Percentiles rank a stretch among this genome's conserved stretches.
These are phyloP conservation scores for Channallabes apus DNA, from an alignment of 2,797 vertebrate species.

Conservation along the genomic window DNA sequence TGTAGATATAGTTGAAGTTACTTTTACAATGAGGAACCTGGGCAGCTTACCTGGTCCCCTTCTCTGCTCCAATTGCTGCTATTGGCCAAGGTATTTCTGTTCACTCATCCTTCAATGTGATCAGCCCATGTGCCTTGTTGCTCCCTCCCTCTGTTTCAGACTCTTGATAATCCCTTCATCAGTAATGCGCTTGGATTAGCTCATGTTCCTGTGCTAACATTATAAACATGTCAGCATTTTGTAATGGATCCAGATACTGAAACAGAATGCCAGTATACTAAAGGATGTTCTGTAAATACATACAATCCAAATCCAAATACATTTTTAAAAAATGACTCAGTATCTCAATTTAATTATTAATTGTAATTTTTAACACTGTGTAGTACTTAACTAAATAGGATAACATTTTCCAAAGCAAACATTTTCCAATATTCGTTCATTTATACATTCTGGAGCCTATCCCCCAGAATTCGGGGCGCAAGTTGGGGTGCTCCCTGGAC, in stretches of 20 bases:
- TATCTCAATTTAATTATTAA: not conserved
- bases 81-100: slow-evolving; percentile 71
- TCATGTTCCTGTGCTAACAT: slow-evolving; percentile 54
- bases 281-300: not conserved
- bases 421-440: too few relatives aligned
- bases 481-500: too few relatives aligned
- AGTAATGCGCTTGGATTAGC: slow-evolving; percentile 55
- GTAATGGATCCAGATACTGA: slow-evolving; percentile 39
- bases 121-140: slow-evolving; percentile 31
- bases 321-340: not conserved
- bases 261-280: not conserved
- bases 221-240: slow-evolving; percentile 54
- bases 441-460: too few relatives aligned
- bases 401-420: not conserved
- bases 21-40: slow-evolving; percentile 28
- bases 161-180: slow-evolving; percentile 51
- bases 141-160: slow-evolving; percentile 21
- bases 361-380: not conserved
- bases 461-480: too few relatives aligned
- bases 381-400: not conserved
- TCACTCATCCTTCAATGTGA: slow-evolving; percentile 60
- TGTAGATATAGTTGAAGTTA: not conserved
- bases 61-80: slow-evolving; percentile 42
- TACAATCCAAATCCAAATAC: not conserved
- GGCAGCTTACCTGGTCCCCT: slow-evolving; percentile 44